Evolutionary conservation across 2,797 vertebrate genomes (phyloP).

Genomic region (Sylvilagus floridanus): DNA sequence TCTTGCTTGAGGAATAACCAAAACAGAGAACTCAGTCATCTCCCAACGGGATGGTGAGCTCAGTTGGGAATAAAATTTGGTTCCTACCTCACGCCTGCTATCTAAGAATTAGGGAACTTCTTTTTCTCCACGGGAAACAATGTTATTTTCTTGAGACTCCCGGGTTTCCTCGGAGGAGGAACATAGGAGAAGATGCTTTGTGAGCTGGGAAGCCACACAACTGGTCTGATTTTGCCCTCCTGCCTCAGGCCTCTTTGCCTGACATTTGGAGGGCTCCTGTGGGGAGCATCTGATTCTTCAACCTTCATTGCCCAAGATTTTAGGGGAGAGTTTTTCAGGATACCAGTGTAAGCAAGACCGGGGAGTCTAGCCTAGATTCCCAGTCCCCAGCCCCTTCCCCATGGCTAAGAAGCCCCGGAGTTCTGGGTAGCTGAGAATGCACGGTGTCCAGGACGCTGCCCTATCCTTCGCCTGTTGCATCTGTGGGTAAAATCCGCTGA

Average conservation of each 20-base stretch:
- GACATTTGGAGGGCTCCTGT: not conserved
- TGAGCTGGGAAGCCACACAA: not conserved
- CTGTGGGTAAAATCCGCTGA: constrained; percentile 81
- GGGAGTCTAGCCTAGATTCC: not conserved
- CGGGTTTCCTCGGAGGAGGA: not conserved
- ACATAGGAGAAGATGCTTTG: not conserved
- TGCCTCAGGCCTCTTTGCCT: not conserved
- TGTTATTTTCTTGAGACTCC: not conserved
- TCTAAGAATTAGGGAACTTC: not conserved
- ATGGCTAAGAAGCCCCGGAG: not conserved
- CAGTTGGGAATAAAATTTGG: constrained; percentile 25
- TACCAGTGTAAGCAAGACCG: not conserved
- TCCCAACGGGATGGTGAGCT: not conserved
- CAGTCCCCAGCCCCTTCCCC: not conserved
- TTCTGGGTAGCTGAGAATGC: constrained; percentile 6
- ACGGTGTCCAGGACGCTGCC: not conserved
- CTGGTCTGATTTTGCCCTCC: not conserved
- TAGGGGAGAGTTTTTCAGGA: not conserved
- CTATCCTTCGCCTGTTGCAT: constrained; percentile 73
- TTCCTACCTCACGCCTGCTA: not conserved
- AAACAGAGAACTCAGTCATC: constrained; percentile 53
- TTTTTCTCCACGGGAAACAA: not conserved
- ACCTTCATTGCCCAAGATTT: not conserved
- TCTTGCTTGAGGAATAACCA: constrained; percentile 59
- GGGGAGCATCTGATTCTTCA: not conserved